phyloP scores from a whole-genome alignment of 2,797 vertebrate species.

The Pseudochaenichthys georgianus region DNA sequence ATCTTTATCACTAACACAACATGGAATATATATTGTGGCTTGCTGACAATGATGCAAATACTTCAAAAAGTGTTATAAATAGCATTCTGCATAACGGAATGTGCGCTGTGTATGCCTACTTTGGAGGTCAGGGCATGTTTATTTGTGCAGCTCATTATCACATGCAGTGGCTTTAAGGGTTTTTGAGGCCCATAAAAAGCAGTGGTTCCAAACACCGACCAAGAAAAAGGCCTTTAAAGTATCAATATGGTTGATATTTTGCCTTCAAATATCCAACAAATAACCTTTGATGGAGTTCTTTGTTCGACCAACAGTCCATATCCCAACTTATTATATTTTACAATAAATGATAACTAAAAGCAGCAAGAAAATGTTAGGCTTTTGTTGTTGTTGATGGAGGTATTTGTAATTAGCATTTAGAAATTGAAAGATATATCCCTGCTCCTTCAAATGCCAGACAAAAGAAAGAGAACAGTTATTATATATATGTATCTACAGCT shows the following conservation, averaged over 20 bases:
- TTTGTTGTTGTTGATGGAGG: background rate
- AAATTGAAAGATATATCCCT: background rate
- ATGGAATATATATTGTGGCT: too few species aligned
- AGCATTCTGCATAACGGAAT: conserved; percentile 40
- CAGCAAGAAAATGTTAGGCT: background rate
- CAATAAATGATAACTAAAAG: background rate
- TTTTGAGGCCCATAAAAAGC: background rate
- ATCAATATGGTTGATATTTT: background rate
- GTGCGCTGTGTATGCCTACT: conserved; percentile 7
- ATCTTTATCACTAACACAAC: accelerated
- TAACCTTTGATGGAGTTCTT: background rate
- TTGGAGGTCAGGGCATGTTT: conserved; percentile 42
- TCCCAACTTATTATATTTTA: background rate
- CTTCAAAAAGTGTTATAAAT: conserved; percentile 45
- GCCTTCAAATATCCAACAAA: background rate
- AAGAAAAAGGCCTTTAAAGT: background rate
- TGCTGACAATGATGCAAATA: background rate
- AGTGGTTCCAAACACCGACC: background rate
- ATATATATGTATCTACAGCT: too few species aligned
- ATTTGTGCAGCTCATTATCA: conserved; percentile 50
- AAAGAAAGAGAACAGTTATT: too few species aligned
- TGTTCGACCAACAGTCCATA: background rate
- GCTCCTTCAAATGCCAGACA: background rate
- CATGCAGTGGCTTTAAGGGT: conserved; percentile 7
- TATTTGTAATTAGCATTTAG: background rate